Conservation (phyloP, 2,797 vertebrate genomes). For the Microcaecilia unicolor region DNA sequence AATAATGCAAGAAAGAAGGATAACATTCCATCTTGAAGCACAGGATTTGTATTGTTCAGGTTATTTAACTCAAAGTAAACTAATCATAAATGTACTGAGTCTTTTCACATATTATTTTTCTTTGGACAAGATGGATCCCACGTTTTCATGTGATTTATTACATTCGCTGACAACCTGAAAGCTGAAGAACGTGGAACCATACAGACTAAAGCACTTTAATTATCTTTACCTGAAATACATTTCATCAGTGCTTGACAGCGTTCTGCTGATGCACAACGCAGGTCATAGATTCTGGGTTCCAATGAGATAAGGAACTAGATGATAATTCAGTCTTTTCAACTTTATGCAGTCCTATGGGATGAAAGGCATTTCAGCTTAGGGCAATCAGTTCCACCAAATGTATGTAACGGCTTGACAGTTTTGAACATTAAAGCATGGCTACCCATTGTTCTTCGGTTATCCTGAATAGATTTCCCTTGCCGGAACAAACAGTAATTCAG, state of each 20-base stretch:
- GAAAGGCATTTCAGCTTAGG: not conserved
- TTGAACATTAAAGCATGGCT: not conserved
- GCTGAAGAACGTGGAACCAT: too few relatives aligned
- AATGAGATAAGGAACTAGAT: not conserved
- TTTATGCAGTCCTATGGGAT: too few relatives aligned
- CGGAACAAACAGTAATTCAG: slow-evolving; percentile 2
- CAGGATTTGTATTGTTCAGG: too few relatives aligned
- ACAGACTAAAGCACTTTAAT: slow-evolving; percentile 7
- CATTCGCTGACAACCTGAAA: not conserved
- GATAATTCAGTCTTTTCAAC: not conserved
- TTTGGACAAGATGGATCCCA: not conserved
- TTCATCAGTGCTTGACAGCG: slow-evolving; percentile 3
- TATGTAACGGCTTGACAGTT: slow-evolving; percentile 6
- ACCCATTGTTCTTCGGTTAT: not conserved
- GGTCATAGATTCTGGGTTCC: not conserved
- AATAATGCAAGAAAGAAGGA: too few relatives aligned
- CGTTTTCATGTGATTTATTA: not conserved
- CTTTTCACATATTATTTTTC: not conserved
- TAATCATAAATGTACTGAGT: too few relatives aligned
- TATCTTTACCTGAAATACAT: not conserved
- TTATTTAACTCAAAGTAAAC: too few relatives aligned
- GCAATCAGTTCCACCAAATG: not conserved
- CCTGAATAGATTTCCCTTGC: not conserved
- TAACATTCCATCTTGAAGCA: too few relatives aligned
- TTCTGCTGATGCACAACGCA: not conserved